These are phyloP conservation scores for Laticauda colubrina DNA, from an alignment of 2,113 vertebrate species.

Conservation along the genomic window DNA sequence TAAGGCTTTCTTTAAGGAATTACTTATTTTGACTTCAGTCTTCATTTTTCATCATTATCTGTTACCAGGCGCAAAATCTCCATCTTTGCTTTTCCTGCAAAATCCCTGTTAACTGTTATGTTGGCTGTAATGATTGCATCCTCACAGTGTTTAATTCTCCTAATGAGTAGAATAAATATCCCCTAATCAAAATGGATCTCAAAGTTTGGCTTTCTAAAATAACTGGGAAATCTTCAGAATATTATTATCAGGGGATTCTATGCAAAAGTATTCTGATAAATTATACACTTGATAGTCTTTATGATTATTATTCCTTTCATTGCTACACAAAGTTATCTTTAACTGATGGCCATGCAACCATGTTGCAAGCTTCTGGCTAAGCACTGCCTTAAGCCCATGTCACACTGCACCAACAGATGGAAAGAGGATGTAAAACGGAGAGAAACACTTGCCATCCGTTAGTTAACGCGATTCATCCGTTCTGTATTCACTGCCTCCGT, in stretches of 20 bases:
- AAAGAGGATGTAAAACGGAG: too few relatives aligned
- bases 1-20: slow-evolving; percentile 49
- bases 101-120: not conserved
- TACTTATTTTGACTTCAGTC: slow-evolving; percentile 7
- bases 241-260: not conserved
- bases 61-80: not conserved
- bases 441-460: too few relatives aligned
- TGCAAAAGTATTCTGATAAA: not conserved
- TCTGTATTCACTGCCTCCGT: too few relatives aligned
- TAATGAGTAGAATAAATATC: not conserved
- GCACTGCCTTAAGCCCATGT: too few relatives aligned
- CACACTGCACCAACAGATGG: too few relatives aligned
- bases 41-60: not conserved
- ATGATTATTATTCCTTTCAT: not conserved
- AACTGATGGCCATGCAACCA: too few relatives aligned
- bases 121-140: not conserved
- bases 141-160: not conserved
- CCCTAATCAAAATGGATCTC: not conserved
- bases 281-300: not conserved
- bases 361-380: too few relatives aligned
- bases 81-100: not conserved
- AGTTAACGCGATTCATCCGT: too few relatives aligned
- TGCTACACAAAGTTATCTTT: too few relatives aligned
- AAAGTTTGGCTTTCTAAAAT: not conserved
- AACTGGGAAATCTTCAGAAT: not conserved